phyloP scores from a whole-genome alignment of 2,797 vertebrate genomes.

The Mergus octosetaceus region DNA sequence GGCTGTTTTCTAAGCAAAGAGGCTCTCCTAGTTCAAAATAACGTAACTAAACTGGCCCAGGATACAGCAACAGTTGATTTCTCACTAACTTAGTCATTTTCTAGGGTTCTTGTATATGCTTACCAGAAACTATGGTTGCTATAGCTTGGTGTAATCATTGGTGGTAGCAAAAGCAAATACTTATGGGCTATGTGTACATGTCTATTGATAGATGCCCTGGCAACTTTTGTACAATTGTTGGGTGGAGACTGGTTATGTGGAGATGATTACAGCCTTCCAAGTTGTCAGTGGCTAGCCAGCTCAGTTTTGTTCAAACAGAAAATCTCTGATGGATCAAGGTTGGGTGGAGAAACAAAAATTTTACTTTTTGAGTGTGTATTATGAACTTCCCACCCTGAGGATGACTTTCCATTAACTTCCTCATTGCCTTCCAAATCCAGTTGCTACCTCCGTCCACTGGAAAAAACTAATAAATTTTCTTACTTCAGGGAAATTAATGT shows the following conservation, averaged over 20 bases:
- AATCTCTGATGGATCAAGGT: neutral
- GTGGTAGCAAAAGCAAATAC: neutral
- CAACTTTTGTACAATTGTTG: neutral
- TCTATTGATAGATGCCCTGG: neutral
- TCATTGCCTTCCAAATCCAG: neutral
- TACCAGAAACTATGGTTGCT: neutral
- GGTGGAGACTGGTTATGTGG: neutral
- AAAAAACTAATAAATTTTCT: slow-evolving; percentile 11
- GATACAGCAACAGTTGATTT: neutral
- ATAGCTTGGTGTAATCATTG: neutral
- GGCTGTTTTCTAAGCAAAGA: neutral
- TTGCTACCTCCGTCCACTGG: slow-evolving; percentile 2
- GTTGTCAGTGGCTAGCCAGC: neutral
- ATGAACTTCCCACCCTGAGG: neutral
- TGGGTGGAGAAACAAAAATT: neutral
- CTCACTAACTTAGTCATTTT: neutral
- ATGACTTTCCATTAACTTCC: neutral
- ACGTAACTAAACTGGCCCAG: neutral
- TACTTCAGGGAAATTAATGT: slow-evolving; percentile 25
- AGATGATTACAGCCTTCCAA: neutral
- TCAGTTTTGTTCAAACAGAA: neutral
- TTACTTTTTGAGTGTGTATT: neutral
- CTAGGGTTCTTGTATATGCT: neutral
- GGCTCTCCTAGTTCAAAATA: neutral
- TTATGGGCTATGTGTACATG: neutral